phyloP scores from a whole-genome alignment of 2,113 vertebrate genomes.

The Triplophysa siluroides region DNA sequence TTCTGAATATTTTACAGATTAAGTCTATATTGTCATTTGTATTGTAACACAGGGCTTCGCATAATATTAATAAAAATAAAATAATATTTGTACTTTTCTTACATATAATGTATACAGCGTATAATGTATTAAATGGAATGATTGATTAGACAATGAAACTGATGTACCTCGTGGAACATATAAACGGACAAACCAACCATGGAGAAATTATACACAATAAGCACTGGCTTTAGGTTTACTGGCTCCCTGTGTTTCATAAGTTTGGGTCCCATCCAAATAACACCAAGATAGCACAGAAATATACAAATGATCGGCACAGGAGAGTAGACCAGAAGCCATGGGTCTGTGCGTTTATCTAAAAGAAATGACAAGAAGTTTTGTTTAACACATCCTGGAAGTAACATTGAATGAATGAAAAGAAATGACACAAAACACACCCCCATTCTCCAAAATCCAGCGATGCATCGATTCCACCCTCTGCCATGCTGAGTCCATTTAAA shows the following conservation, averaged over 20 bases:
- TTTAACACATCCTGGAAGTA: neutral
- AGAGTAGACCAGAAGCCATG: constrained; percentile 70
- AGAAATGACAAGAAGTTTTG: neutral
- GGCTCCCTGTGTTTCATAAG: constrained; percentile 57
- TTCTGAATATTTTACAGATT: neutral
- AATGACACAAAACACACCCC: constrained; percentile 58
- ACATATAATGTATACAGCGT: no score
- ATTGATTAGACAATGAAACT: neutral
- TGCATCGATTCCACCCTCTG: constrained; percentile 63
- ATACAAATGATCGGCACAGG: constrained; percentile 65
- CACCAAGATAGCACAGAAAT: constrained; percentile 65
- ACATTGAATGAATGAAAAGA: neutral
- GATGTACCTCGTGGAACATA: constrained; percentile 75
- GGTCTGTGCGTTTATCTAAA: constrained; percentile 75
- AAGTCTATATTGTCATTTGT: neutral
- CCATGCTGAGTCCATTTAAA: constrained; percentile 68
- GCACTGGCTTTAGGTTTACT: constrained; percentile 63
- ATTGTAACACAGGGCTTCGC: neutral
- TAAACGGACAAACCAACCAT: constrained; percentile 72
- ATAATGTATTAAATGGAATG: no score
- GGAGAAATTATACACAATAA: constrained; percentile 69
- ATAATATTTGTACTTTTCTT: no score
- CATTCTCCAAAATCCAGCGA: constrained; percentile 69
- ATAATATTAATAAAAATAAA: neutral
- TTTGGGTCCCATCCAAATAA: constrained; percentile 67